Base-by-base conservation (phyloP, 1,140 invertebrate species). In the Danaus melanippus region DNA sequence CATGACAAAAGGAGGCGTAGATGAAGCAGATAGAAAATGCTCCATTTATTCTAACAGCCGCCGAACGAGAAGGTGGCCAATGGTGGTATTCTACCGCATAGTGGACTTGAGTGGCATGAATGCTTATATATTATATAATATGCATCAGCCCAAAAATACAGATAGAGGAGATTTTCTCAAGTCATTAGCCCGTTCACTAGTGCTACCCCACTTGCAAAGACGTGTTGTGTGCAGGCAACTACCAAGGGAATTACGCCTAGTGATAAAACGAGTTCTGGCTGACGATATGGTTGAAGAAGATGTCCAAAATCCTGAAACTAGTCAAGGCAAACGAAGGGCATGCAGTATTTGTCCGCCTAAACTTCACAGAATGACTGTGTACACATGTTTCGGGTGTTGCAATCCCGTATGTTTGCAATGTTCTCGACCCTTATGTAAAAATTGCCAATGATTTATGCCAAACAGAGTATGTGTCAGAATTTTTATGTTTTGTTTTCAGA, bases 1-100 rank as follows among this genome's bases (percentile, higher is more conserved):
- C 62, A 10, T 10, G 5, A 83, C 81, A 9, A 88, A 88, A 74
- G 77, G 75, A 8, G 79, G 74, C 5, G 81, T 87, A 0, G 84
- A 86, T 61, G 68, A 62, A 46, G 58, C 82, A 4, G 82, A 84
- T 60, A 71, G 86, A 67, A 76, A 82, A 64, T 78, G 69, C 53
- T 71, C 71, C 2, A 67, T 55, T 46, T 85, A 81, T 68, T 77
- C 71, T n/a, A 62, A 62, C 47, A 58, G 62, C 43, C 58, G 82
- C 55, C 69, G 58, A 59, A 83, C 69, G 10, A 57, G 64, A 44
- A 66, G 79, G 17, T 86, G 79, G 84, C 74, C 86, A 12, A 65
- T 74, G n/a, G n/a, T n/a, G n/a, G n/a, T n/a, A n/a, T n/a, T n/a
- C n/a, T n/a, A n/a, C n/a, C n/a, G n/a, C n/a, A n/a, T n/a, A n/a